A percentile compares a stretch with the other conserved stretches of the same genome.
Conservation (phyloP, 2,797 vertebrate genomes). For the Neoniphon sammara region DNA sequence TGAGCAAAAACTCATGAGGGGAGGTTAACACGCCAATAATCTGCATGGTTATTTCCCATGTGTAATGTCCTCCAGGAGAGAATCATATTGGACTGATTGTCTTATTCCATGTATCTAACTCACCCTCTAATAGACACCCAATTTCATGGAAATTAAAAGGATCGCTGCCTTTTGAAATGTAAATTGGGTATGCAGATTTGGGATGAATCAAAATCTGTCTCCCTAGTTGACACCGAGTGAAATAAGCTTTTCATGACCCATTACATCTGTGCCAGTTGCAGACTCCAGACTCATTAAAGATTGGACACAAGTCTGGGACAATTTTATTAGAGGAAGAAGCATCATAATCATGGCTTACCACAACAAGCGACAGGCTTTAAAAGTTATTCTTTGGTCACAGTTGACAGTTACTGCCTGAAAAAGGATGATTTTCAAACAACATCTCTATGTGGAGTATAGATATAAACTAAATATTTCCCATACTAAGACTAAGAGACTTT, state of each 20-base stretch:
- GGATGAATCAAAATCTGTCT: slow-evolving; percentile 76
- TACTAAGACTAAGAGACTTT: slow-evolving; percentile 12
- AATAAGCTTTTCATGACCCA: slow-evolving; percentile 73
- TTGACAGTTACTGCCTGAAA: slow-evolving; percentile 49
- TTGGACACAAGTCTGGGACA: slow-evolving; percentile 54
- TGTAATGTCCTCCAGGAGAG: slow-evolving; percentile 46
- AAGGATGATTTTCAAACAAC: slow-evolving; percentile 9
- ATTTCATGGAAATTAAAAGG: slow-evolving; percentile 82
- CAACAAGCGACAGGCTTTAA: slow-evolving; percentile 62
- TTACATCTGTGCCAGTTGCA: slow-evolving; percentile 63
- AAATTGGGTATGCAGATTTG: slow-evolving; percentile 79
- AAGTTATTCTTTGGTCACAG: slow-evolving; percentile 43
- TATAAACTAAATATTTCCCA: slow-evolving; percentile 9
- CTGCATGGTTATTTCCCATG: slow-evolving; percentile 57
- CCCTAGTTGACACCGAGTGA: slow-evolving; percentile 68
- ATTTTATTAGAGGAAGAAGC: slow-evolving; percentile 38
- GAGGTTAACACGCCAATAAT: slow-evolving; percentile 43
- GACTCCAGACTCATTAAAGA: slow-evolving; percentile 72
- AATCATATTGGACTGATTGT: slow-evolving; percentile 53
- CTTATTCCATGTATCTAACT: slow-evolving; percentile 61
- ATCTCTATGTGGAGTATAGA: slow-evolving; percentile 8
- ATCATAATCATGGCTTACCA: slow-evolving; percentile 28
- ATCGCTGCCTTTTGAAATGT: slow-evolving; percentile 80
- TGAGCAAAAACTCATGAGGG: slow-evolving; percentile 6
- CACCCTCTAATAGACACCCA: slow-evolving; percentile 69